Conservation (phyloP, 2,113 vertebrate genomes). For the Agelaius tricolor region DNA sequence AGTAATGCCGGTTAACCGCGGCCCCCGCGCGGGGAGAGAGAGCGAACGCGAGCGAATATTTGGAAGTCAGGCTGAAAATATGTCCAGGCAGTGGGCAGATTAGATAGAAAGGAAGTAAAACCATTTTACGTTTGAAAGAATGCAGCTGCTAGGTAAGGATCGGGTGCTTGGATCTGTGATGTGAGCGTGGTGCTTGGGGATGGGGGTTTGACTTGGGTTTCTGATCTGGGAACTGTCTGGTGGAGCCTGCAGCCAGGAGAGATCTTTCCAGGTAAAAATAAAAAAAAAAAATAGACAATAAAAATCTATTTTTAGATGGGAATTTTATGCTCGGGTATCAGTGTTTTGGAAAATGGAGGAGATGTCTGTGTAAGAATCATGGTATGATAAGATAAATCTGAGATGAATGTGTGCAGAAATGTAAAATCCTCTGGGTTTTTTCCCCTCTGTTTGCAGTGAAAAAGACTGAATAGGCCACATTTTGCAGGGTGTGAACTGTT, state of each 20-base stretch:
- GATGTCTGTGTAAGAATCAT: conserved; percentile 50
- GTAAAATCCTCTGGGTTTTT: conserved; percentile 57
- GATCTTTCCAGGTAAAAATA: conserved; percentile 64
- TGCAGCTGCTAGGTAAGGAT: conserved; percentile 81
- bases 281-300: conserved; percentile 60
- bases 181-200: conserved; percentile 2
- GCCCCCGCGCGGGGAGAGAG: conserved; percentile 68
- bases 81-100: conserved; percentile 70
- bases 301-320: conserved; percentile 69
- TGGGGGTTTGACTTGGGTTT: conserved; percentile 26
- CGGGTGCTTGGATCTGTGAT: not conserved
- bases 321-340: conserved; percentile 22
- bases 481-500: conserved; percentile 81
- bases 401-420: conserved; percentile 22
- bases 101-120: conserved; percentile 77
- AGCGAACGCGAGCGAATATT: conserved; percentile 57
- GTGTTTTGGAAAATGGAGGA: conserved; percentile 57
- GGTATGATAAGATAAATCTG: conserved; percentile 7
- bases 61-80: conserved; percentile 75
- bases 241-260: conserved; percentile 35
- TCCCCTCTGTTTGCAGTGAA: conserved; percentile 45
- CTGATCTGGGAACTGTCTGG: conserved; percentile 19
- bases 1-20: conserved; percentile 75
- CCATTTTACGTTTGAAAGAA: conserved; percentile 76
- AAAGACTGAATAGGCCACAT: conserved; percentile 78